These are phyloP conservation scores for Burhinus bistriatus DNA, from an alignment of 2,113 vertebrate genomes.

Conservation along the genomic window DNA sequence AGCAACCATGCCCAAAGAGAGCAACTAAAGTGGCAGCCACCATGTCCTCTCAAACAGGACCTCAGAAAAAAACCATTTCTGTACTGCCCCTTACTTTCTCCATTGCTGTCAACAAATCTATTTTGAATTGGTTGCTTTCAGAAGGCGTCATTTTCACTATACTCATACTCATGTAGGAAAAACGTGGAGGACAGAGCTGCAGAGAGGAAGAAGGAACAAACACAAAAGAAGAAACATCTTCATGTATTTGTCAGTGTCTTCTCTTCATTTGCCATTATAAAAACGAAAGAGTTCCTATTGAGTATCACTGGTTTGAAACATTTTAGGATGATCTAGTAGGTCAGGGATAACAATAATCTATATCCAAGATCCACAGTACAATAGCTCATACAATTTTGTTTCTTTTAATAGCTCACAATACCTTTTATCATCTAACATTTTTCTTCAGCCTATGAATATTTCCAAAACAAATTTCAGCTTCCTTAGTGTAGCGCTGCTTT, in stretches of 20 bases:
- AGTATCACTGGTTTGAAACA: not conserved
- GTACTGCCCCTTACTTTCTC: not conserved
- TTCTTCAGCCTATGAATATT: not conserved
- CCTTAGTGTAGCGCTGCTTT: not conserved
- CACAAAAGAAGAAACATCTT: not conserved
- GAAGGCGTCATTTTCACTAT: not conserved
- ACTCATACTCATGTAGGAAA: not conserved
- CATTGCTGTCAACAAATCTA: not conserved
- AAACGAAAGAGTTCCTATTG: not conserved
- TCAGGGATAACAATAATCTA: not conserved
- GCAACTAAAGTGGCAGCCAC: rapidly evolving
- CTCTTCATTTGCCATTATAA: not conserved
- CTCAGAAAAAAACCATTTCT: not conserved
- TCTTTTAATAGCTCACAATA: not conserved
- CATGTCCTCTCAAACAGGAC: not conserved
- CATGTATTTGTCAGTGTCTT: not conserved
- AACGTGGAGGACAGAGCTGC: not conserved
- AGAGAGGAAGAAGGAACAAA: not conserved
- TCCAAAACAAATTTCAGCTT: not conserved
- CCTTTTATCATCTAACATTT: not conserved
- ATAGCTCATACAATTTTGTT: not conserved
- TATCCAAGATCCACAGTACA: not conserved
- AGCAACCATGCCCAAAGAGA: not conserved
- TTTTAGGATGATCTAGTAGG: not conserved
- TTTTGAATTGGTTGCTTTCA: not conserved